phyloP scores from a whole-genome alignment of 2,113 vertebrate genomes.

The Sorex fumeus region DNA sequence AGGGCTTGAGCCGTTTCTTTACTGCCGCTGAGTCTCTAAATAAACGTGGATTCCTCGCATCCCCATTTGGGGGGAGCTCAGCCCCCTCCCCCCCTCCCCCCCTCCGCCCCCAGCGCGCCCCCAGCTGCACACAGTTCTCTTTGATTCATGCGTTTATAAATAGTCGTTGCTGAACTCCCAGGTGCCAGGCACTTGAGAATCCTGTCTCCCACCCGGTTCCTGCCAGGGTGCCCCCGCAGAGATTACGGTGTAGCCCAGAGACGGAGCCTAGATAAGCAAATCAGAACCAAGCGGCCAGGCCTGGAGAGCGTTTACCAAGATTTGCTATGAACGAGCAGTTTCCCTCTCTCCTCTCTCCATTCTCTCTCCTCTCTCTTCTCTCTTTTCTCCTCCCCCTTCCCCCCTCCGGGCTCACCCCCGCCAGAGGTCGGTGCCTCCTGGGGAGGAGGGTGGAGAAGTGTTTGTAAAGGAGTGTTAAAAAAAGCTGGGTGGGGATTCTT shows the following conservation, averaged over 20 bases:
- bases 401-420: neutral
- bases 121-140: neutral
- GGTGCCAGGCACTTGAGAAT: neutral
- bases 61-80: neutral
- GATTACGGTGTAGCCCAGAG: slow-evolving; percentile 4
- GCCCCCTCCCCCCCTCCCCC: too few relatives aligned
- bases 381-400: too few relatives aligned
- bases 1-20: neutral
- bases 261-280: neutral
- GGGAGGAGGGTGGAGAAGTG: slow-evolving; percentile 68
- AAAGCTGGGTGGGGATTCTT: slow-evolving; percentile 61
- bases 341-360: neutral
- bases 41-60: too few relatives aligned
- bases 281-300: neutral
- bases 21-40: too few relatives aligned
- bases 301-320: slow-evolving; percentile 6
- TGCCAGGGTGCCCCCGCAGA: neutral
- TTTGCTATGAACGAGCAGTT: neutral
- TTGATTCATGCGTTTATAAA: neutral
- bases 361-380: too few relatives aligned
- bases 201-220: neutral
- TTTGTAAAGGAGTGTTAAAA: slow-evolving; percentile 70
- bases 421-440: slow-evolving; percentile 37
- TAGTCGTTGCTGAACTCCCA: slow-evolving; percentile 26
- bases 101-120: too few relatives aligned